Conservation (phyloP, 2,797 vertebrate genomes). For the Picus viridis region DNA sequence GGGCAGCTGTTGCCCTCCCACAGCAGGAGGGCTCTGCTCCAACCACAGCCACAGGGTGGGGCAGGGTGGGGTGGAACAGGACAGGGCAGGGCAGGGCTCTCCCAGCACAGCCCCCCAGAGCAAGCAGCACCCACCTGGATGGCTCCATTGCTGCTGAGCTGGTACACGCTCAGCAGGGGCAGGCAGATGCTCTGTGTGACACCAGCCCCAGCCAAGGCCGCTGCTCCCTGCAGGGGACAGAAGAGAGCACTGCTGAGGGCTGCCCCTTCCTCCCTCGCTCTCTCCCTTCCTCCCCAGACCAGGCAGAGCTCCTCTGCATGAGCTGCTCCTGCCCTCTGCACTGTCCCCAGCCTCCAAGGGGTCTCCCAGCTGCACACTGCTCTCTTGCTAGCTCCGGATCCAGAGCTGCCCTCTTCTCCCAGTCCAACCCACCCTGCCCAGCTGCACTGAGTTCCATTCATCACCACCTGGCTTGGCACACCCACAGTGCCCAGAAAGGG, state of each 20-base stretch:
- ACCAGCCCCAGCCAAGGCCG: constrained; percentile 92
- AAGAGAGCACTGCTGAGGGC: not conserved
- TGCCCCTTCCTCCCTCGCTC: not conserved
- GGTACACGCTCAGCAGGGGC: constrained; percentile 93
- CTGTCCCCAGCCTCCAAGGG: not conserved
- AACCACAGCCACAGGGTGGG: not conserved
- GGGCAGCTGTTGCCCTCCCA: not conserved
- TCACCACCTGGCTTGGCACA: not conserved
- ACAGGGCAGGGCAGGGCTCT: not conserved
- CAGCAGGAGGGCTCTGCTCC: not conserved
- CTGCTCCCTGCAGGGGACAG: constrained; percentile 84
- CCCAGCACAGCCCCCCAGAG: not conserved
- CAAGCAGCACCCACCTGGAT: constrained; percentile 82
- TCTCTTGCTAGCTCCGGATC: no score
- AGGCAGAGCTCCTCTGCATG: not conserved
- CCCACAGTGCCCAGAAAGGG: not conserved
- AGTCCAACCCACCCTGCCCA: not conserved
- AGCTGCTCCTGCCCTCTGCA: not conserved
- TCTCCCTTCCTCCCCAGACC: not conserved
- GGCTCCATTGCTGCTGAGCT: constrained; percentile 86
- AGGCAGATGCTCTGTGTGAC: constrained; percentile 93
- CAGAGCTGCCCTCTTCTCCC: not conserved
- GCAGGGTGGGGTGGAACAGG: no score
- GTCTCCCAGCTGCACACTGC: not conserved
- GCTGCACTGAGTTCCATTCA: not conserved